phyloP scores from a whole-genome alignment of 2,797 vertebrate species.

The Sebastiscus tertius region DNA sequence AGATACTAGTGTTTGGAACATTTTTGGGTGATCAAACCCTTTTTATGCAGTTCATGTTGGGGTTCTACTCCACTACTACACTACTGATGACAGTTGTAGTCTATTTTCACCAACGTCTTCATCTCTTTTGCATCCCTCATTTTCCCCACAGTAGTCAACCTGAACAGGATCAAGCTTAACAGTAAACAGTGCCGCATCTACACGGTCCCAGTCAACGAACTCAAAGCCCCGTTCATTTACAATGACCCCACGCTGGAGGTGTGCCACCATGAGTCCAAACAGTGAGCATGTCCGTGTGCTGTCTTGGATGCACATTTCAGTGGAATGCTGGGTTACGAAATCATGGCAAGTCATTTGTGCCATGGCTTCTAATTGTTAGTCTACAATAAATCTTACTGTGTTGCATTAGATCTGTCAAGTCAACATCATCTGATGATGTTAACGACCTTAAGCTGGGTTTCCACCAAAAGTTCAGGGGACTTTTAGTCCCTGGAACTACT shows the following conservation, averaged over 20 bases:
- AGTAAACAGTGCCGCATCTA: constrained; percentile 99
- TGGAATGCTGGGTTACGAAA: accelerated
- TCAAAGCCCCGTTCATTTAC: constrained; percentile 96
- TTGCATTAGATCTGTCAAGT: too few species aligned
- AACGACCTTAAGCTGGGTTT: too few species aligned
- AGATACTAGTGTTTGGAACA: background rate
- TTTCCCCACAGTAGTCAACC: constrained; percentile 94
- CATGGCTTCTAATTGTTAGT: too few species aligned
- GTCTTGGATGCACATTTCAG: background rate
- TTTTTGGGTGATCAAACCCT: background rate
- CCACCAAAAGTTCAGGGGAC: too few species aligned
- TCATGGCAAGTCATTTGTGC: too few species aligned
- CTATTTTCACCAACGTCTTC: background rate
- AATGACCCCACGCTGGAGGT: constrained; percentile 98
- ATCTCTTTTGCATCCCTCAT: constrained; percentile 55
- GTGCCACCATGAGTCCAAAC: constrained; percentile 97
- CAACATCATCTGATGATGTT: too few species aligned
- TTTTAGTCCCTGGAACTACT: too few species aligned
- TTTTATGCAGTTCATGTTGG: background rate
- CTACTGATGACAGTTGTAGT: background rate
- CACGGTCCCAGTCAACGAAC: constrained; percentile 94
- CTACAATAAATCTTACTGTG: too few species aligned
- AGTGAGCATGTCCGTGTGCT: constrained; percentile 84
- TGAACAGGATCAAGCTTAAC: constrained; percentile 97
- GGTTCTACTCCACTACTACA: background rate